phyloP scores from a whole-genome alignment of 2,113 vertebrate genomes.

The Tautogolabrus adspersus region DNA sequence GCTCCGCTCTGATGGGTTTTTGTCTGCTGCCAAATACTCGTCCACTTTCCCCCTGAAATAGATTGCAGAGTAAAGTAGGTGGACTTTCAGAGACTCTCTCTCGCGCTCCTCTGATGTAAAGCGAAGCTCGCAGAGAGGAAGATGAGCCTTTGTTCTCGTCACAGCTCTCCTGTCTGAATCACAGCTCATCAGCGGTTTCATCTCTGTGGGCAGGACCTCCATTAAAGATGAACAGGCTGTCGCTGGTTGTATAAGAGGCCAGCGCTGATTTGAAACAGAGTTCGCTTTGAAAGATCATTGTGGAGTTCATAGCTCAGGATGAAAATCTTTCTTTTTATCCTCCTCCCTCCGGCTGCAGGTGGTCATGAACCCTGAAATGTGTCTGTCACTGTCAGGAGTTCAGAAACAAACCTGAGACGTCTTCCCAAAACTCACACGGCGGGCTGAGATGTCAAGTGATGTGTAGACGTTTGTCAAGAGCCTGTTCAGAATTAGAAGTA shows the following conservation, averaged over 20 bases:
- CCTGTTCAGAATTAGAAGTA: not conserved
- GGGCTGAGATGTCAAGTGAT: not conserved
- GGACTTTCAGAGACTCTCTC: constrained; percentile 41
- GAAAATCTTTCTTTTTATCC: constrained; percentile 1
- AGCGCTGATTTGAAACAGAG: not conserved
- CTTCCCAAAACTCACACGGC: not conserved
- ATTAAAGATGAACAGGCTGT: constrained; percentile 42
- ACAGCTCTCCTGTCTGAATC: constrained; percentile 40
- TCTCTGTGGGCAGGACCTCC: constrained; percentile 52
- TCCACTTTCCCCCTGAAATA: constrained; percentile 42
- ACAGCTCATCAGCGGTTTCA: constrained; percentile 57
- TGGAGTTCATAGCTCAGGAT: constrained; percentile 5
- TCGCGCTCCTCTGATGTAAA: constrained; percentile 34
- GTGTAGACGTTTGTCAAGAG: not conserved
- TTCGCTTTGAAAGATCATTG: constrained; percentile 11
- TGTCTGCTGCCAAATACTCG: constrained; percentile 32
- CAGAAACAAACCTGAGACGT: not conserved
- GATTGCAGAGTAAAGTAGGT: constrained; percentile 55
- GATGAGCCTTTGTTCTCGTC: constrained; percentile 53
- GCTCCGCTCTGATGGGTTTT: constrained; percentile 54
- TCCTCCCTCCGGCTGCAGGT: constrained; percentile 1
- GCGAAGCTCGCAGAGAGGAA: constrained; percentile 19
- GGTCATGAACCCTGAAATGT: not conserved
- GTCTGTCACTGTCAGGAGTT: not conserved
- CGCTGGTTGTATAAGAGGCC: constrained; percentile 33